Evolutionary conservation across 2,888 invertebrate genomes (phyloP), one percentile per base, ranked within the genome.

Genomic region (Drosophila dives): DNA sequence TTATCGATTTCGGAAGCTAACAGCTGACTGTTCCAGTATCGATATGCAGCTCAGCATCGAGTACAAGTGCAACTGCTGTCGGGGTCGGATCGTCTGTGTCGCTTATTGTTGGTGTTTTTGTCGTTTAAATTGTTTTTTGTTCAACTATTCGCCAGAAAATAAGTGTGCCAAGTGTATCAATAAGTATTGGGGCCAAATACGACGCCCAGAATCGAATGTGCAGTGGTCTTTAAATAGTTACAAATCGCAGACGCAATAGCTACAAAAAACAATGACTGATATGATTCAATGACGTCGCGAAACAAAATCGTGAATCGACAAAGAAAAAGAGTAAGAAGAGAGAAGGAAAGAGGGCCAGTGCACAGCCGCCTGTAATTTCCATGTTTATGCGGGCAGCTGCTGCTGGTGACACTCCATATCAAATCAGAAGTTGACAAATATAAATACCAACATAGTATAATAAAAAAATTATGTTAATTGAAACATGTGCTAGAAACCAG

Each of bases 231-330:
- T 12, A 48, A 66, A 64, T 38, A 63, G 29, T 51, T 32, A 6
- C 56, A 60, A 66, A 58, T 55, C 29, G 33, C n/a, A 49, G 32
- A 33, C 64, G 64, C 54, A 72, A 54, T 42, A 68, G 50, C 20
- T 2, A 64, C 7, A 36, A 49, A 71, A 48, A 67, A 71, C 72
- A 74, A 55, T 79, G 64, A 74, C 74, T 67, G 72, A 64, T 62
- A 80, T 74, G 64, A 66, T 73, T 83, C 86, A 89, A 85, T 85
- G 82, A 85, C 85, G 89, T 89, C 88, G 80, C 82, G 85, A 81
- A 80, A 54, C 54, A 54, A 60, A 77, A 68, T 68, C 71, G 77
- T 74, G 74, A 78, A 80, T 75, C 74, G 66, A 71, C 78, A 78
- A 80, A 80, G 72, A 62, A 62, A 72, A 78, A 82, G 53, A 61